These are phyloP conservation scores for Mastigias papua DNA, from an alignment of 30 jellyfish, hydroid and myxozoan genomes.

Conservation along the genomic window DNA sequence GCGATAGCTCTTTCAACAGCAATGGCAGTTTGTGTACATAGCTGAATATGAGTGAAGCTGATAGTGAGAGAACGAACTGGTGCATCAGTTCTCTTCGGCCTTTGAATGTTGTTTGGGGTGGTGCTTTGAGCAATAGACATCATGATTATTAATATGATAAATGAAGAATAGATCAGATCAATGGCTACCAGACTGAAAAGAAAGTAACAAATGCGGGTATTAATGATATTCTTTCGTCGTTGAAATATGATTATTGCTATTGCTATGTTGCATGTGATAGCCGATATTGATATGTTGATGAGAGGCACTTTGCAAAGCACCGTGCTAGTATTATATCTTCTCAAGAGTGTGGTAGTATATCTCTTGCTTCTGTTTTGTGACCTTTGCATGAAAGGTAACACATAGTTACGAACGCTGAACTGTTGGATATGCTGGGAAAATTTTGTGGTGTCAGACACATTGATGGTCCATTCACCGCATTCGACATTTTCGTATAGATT, in stretches of 20 bases:
- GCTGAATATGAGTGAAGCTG: not conserved
- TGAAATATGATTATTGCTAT: not conserved
- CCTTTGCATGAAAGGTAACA: no score
- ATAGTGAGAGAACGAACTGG: not conserved
- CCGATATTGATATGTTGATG: not conserved
- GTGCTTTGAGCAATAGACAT: not conserved
- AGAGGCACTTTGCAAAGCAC: not conserved
- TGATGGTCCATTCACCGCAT: no score
- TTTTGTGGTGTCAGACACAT: no score
- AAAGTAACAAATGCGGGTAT: not conserved
- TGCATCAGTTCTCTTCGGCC: not conserved
- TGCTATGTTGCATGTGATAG: not conserved
- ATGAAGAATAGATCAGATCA: not conserved
- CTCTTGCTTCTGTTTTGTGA: no score
- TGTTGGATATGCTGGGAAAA: no score
- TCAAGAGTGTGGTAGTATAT: not conserved
- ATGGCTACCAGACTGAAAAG: not conserved
- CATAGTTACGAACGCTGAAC: no score
- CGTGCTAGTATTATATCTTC: not conserved
- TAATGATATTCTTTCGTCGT: not conserved
- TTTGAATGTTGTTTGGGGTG: not conserved
- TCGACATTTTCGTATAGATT: no score
- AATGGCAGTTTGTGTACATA: constrained; percentile 9
- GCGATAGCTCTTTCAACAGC: constrained; percentile 8
- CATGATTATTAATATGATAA: not conserved